Percentiles rank a stretch among this genome's conserved stretches.
Evolutionary conservation across 2,113 vertebrate species (phyloP).

Genomic region (Grammomys dolichurus): DNA sequence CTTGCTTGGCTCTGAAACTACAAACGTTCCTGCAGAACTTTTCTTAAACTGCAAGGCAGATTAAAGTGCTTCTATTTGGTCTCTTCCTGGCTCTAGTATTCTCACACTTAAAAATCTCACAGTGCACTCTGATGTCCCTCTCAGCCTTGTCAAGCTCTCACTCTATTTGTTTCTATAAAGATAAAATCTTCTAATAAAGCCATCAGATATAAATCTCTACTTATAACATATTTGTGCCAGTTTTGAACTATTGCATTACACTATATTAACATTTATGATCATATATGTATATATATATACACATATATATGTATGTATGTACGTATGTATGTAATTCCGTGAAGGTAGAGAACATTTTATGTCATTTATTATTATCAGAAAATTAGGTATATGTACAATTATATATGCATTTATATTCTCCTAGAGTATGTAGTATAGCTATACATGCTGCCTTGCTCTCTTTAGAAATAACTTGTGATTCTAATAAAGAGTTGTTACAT

Average conservation of each 20-base stretch:
- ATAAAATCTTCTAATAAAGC: neutral
- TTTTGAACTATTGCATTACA: neutral
- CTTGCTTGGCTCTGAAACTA: neutral
- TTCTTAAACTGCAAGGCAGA: neutral
- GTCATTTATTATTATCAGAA: neutral
- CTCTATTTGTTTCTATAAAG: neutral
- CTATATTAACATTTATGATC: neutral
- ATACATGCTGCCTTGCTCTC: neutral
- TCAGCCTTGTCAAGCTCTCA: neutral
- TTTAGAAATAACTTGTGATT: slow-evolving; percentile 24
- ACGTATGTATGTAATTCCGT: neutral
- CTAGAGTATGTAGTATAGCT: neutral
- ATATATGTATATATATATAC: neutral
- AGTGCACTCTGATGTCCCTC: neutral
- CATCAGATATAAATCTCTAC: neutral
- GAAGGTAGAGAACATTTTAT: neutral
- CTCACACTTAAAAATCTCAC: neutral
- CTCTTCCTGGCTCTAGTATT: neutral
- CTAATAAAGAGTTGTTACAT: neutral
- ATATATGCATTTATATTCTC: neutral
- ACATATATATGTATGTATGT: neutral
- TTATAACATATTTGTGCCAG: neutral
- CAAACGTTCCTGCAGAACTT: neutral
- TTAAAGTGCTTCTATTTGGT: neutral
- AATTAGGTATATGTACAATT: neutral